Percentiles rank a stretch among this genome's conserved stretches.
Conservation (phyloP, 2,888 invertebrate genomes). For the Hemaris fuciformis region DNA sequence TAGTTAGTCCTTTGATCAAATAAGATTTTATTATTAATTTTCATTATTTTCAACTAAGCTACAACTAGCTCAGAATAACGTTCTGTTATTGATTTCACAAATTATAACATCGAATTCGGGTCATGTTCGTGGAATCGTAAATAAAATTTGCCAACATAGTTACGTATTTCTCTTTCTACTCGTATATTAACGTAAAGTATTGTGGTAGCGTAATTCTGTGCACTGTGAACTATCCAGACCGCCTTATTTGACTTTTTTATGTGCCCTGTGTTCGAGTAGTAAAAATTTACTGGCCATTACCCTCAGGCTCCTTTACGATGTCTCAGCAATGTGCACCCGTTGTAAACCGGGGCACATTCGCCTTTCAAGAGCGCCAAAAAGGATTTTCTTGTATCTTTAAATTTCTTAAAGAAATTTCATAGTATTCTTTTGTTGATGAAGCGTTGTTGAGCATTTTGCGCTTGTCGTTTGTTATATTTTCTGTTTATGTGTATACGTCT, state of each 20-base stretch:
- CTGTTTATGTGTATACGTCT: too few relatives aligned
- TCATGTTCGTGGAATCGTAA: neutral
- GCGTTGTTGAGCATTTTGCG: neutral
- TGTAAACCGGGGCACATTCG: constrained; percentile 39
- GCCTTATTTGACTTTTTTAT: constrained; percentile 49
- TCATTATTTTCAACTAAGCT: too few relatives aligned
- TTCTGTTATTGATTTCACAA: too few relatives aligned
- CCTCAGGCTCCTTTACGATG: constrained; percentile 48
- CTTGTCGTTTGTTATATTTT: neutral
- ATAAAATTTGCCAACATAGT: neutral
- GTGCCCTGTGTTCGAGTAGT: constrained; percentile 48
- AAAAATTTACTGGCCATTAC: constrained; percentile 56
- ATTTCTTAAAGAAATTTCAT: constrained; percentile 17
- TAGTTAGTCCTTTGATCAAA: too few relatives aligned
- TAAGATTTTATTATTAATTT: too few relatives aligned
- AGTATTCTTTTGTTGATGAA: neutral
- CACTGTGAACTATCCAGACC: constrained; percentile 33
- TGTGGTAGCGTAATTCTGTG: constrained; percentile 25
- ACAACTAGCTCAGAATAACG: too few relatives aligned
- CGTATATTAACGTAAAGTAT: neutral
- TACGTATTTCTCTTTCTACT: neutral
- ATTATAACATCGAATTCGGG: too few relatives aligned
- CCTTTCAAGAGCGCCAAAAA: constrained; percentile 31
- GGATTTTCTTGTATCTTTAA: constrained; percentile 38
- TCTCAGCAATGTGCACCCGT: constrained; percentile 38